Evolutionary conservation across 2,888 invertebrate species (phyloP).

Genomic region (Sminthurides aquaticus): DNA sequence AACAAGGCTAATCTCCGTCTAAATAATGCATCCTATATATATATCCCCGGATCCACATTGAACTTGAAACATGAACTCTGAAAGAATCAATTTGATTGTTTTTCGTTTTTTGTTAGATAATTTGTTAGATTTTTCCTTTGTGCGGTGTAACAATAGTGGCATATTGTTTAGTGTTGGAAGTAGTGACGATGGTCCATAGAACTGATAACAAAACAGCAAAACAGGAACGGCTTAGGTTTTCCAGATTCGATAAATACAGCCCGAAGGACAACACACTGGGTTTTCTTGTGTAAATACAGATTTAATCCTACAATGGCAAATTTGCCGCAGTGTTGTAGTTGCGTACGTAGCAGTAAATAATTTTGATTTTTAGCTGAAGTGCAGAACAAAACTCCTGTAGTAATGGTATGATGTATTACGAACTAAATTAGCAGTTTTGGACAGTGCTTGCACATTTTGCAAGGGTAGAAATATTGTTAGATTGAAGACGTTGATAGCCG

Average conservation of each 20-base stretch:
- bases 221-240: background rate
- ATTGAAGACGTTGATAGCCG: background rate
- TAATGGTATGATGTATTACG: background rate
- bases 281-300: background rate
- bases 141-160: background rate
- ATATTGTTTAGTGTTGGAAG: background rate
- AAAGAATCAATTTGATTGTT: background rate
- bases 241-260: background rate
- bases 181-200: background rate
- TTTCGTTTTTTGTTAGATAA: background rate
- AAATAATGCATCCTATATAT: background rate
- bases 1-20: constrained; percentile 10
- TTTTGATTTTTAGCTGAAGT: background rate
- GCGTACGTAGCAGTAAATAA: background rate
- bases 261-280: background rate
- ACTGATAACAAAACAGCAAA: background rate
- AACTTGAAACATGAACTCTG: background rate
- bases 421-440: background rate
- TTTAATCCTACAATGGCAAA: background rate
- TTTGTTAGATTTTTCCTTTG: background rate
- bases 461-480: background rate
- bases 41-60: background rate
- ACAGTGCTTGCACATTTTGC: background rate
- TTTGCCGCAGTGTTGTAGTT: background rate
- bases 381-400: background rate